Evolutionary conservation across 2,113 vertebrate species (phyloP), one percentile per base, ranked within the genome.

Genomic region (Coreoperca whiteheadi): DNA sequence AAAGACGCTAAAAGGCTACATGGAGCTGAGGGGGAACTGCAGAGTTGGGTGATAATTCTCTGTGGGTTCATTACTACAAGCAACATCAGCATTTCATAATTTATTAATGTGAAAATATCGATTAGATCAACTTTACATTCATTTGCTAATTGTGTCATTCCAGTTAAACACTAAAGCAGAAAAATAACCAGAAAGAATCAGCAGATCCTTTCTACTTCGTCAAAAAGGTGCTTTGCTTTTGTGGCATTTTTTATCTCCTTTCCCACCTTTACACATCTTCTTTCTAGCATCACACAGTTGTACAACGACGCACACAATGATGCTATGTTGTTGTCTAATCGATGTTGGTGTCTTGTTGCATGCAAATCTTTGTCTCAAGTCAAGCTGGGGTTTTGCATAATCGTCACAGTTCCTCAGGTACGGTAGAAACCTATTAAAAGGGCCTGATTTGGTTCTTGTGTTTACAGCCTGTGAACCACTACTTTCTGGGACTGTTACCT

Each of bases 381-480:
- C n/a, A 59, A 32, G 8, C 32, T 23, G 16, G 21, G 4, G 41
- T 18, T 59, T 51, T 57, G 25, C 20, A 30, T 64, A 56, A 28
- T 82, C 21, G n/a, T 16, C 41, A 78, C 9, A 32, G 3, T 20
- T 28, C 15, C 46, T 53, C n/a, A 39, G 41, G 50, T 6, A 18
- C 1, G 2, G 7, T 20, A 34, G 41, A 77, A 66, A 30, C 50
- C 3, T 18, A 30, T 39, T 43, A 63, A 50, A 70, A 4, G 10
- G 59, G 39, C 4, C n/a, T n/a, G 51, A 7, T 60, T 50, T 71
- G 15, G 39, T 39, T 71, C 21, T 48, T 43, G 37, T 8, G 30
- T 41, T 59, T n/a, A 68, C 64, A 39, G 60, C 6, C 51, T 34
- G 48, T 65, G 37, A 61, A 46, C 67, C 73, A 39, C 39, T 66